phyloP scores from a whole-genome alignment of 2,888 invertebrate species.

The Ypsolopha sequella region DNA sequence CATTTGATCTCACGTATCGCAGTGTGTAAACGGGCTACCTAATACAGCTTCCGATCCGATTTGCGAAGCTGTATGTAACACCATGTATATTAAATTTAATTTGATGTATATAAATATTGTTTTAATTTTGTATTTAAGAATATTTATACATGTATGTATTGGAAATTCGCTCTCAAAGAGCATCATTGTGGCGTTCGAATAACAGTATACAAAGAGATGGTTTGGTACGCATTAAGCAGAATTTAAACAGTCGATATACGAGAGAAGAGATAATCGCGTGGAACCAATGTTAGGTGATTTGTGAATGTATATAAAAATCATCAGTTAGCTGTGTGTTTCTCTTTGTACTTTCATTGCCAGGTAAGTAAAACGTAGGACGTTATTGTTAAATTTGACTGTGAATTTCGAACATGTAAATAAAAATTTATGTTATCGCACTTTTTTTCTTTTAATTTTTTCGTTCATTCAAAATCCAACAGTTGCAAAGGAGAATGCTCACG shows the following conservation, averaged over 20 bases:
- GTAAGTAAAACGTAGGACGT: conserved; percentile 35
- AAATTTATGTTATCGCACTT: conserved; percentile 64
- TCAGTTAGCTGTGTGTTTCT: conserved; percentile 14
- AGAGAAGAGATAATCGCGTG: neutral
- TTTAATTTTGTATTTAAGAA: conserved; percentile 56
- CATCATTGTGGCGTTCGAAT: neutral
- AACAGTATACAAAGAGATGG: neutral
- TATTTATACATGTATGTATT: conserved; percentile 24
- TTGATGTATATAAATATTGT: conserved; percentile 57
- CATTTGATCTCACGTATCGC: no score
- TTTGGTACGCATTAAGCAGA: neutral
- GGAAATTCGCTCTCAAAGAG: conserved; percentile 41
- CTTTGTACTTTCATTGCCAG: conserved; percentile 42
- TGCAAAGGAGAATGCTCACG: no score
- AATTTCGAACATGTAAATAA: conserved; percentile 67
- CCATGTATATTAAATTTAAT: conserved; percentile 53
- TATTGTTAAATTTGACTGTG: conserved; percentile 61
- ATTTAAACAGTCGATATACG: neutral
- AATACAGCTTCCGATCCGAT: no score
- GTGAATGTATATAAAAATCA: conserved; percentile 26
- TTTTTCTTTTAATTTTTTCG: conserved; percentile 19
- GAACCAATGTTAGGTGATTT: neutral
- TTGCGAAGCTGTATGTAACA: no score
- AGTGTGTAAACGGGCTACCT: no score
- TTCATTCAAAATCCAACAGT: conserved; percentile 4